A percentile compares a stretch with the other conserved stretches of the same genome.
Evolutionary conservation across 2,888 invertebrate genomes (phyloP).

Genomic region (Ellobium chinense): DNA sequence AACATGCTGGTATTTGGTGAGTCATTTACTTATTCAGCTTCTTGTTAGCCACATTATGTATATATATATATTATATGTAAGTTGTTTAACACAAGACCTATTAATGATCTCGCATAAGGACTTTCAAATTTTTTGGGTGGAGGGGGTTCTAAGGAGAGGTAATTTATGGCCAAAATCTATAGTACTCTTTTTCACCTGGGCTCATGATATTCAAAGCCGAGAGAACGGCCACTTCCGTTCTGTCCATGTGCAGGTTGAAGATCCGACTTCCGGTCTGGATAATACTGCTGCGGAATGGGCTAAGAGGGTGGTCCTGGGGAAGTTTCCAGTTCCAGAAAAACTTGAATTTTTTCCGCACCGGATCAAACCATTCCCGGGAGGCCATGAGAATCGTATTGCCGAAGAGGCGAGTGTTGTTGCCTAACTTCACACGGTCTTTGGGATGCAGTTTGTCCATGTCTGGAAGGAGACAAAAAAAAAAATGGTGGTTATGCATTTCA

Average conservation of each 20-base stretch:
- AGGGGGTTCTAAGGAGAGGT: no score
- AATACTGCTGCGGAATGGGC: neutral
- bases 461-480: neutral
- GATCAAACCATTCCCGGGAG: slow-evolving; percentile 37
- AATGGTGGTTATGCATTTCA: no score
- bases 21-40: no score
- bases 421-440: slow-evolving; percentile 13
- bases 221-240: slow-evolving; percentile 18
- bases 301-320: slow-evolving; percentile 17
- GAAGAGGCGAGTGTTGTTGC: slow-evolving; percentile 4
- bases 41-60: no score
- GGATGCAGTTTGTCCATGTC: slow-evolving; percentile 15
- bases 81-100: no score
- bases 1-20: no score
- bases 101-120: no score
- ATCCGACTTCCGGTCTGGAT: slow-evolving; percentile 17
- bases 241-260: slow-evolving; percentile 31
- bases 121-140: no score
- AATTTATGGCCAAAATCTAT: no score
- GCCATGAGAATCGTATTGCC: slow-evolving; percentile 35
- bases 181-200: no score
- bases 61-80: no score
- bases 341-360: slow-evolving; percentile 25
- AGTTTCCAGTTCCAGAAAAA: slow-evolving; percentile 36
- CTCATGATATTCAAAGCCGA: slow-evolving; percentile 25